phyloP scores from a whole-genome alignment of 2,797 vertebrate species.

The Crocidura indochinensis region DNA sequence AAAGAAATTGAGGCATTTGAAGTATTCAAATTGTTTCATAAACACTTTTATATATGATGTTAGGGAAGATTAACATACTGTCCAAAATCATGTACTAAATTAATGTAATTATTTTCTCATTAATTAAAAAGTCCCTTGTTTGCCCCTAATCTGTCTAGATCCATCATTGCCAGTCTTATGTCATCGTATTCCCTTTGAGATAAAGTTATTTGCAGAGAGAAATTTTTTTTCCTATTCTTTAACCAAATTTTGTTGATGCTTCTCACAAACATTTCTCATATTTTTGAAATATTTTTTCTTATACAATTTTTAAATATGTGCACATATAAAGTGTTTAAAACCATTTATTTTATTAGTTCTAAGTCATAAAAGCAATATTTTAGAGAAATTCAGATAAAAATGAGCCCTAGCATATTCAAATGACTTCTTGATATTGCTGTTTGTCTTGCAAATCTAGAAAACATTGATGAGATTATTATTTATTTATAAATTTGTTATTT shows the following conservation, averaged over 20 bases:
- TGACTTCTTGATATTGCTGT: not conserved
- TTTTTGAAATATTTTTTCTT: conserved; percentile 15
- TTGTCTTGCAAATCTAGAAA: conserved; percentile 26
- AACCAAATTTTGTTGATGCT: conserved; percentile 21
- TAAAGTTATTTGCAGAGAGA: not conserved
- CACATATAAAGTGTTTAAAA: not conserved
- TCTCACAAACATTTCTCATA: conserved; percentile 1
- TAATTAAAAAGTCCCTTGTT: conserved; percentile 21
- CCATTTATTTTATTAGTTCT: not conserved
- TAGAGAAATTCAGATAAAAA: conserved; percentile 28
- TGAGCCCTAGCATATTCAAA: not conserved
- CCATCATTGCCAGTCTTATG: not conserved
- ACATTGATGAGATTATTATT: conserved; percentile 9
- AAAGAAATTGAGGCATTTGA: not conserved
- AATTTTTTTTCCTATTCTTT: not conserved
- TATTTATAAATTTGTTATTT: conserved; percentile 39
- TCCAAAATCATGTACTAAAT: conserved; percentile 4
- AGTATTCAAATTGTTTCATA: conserved; percentile 15
- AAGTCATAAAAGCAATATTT: not conserved
- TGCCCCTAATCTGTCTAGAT: not conserved
- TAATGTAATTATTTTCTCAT: not conserved
- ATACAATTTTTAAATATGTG: not conserved
- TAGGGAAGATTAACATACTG: conserved; percentile 22
- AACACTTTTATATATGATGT: not conserved
- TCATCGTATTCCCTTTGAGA: not conserved